Evolutionary conservation across 2,113 vertebrate species (phyloP).

Genomic region (Myiagra hebetior): DNA sequence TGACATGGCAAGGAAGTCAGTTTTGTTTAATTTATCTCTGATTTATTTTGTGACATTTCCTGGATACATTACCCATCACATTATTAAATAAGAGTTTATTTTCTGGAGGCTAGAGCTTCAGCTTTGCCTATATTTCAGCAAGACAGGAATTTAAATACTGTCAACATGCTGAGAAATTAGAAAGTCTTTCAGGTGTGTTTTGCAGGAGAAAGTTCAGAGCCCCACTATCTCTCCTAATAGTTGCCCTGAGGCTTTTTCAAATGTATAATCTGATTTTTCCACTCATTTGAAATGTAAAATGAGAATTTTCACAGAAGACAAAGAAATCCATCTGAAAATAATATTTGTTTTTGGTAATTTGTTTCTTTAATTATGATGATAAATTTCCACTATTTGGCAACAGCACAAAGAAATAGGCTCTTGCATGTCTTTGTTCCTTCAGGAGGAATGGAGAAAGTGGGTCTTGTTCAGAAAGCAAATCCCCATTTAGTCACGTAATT

Average conservation of each 20-base stretch:
- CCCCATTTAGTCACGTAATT: neutral
- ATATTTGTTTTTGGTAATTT: constrained; percentile 34
- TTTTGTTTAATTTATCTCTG: constrained; percentile 34
- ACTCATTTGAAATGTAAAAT: constrained; percentile 53
- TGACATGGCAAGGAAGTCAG: constrained; percentile 28
- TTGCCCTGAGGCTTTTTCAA: constrained; percentile 24
- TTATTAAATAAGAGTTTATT: constrained; percentile 50
- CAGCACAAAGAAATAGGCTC: constrained; percentile 41
- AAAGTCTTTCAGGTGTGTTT: constrained; percentile 33
- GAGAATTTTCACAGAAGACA: constrained; percentile 23
- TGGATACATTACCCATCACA: constrained; percentile 7
- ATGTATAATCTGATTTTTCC: constrained; percentile 6
- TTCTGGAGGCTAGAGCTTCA: constrained; percentile 42
- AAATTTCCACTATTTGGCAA: constrained; percentile 55
- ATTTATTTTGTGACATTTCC: constrained; percentile 50
- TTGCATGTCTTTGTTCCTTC: constrained; percentile 33
- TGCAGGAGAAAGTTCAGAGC: constrained; percentile 56
- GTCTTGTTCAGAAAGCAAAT: constrained; percentile 29
- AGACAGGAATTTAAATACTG: constrained; percentile 27
- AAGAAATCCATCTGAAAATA: constrained; percentile 35
- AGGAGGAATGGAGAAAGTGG: neutral
- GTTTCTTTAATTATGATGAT: constrained; percentile 65
- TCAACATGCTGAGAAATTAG: constrained; percentile 5
- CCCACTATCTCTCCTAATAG: constrained; percentile 25
- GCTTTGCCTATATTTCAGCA: constrained; percentile 14